phyloP scores from a whole-genome alignment of 2,888 invertebrate species.

The Chalcosyrphus nemorum region DNA sequence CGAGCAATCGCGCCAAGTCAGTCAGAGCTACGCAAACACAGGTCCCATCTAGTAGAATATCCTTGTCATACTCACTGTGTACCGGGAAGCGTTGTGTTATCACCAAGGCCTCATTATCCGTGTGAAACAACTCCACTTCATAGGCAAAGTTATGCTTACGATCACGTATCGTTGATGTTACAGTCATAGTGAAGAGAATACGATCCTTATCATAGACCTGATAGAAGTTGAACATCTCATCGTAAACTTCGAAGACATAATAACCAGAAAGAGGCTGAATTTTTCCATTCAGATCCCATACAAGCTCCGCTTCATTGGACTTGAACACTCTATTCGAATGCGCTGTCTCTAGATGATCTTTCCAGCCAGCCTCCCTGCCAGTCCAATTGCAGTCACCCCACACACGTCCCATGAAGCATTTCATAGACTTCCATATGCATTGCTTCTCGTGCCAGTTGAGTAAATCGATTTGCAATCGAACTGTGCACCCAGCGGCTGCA shows the following conservation, averaged over 20 bases:
- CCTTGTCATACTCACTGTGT: slow-evolving; percentile 81
- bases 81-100: slow-evolving; percentile 80
- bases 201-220: slow-evolving; percentile 80
- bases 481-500: slow-evolving; percentile 83
- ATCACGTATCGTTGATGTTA: slow-evolving; percentile 78
- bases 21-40: slow-evolving; percentile 78
- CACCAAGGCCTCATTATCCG: slow-evolving; percentile 79
- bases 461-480: slow-evolving; percentile 83
- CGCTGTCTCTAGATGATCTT: slow-evolving; percentile 84
- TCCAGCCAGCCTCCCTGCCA: slow-evolving; percentile 85
- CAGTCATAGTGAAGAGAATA: slow-evolving; percentile 80
- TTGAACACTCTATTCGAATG: slow-evolving; percentile 83
- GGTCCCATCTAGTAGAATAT: slow-evolving; percentile 80
- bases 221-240: slow-evolving; percentile 81
- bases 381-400: slow-evolving; percentile 84
- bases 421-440: slow-evolving; percentile 81
- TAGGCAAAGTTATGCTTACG: slow-evolving; percentile 79
- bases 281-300: slow-evolving; percentile 78
- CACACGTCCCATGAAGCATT: slow-evolving; percentile 81
- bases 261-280: slow-evolving; percentile 79
- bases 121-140: slow-evolving; percentile 79
- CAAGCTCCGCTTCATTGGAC: slow-evolving; percentile 74
- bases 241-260: slow-evolving; percentile 79
- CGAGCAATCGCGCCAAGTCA: slow-evolving; percentile 79
- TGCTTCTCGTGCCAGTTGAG: slow-evolving; percentile 83